A percentile compares a stretch with the other conserved stretches of the same genome.
These are phyloP conservation scores for Macrotus californicus DNA, from an alignment of 2,113 vertebrate species.

Conservation along the genomic window DNA sequence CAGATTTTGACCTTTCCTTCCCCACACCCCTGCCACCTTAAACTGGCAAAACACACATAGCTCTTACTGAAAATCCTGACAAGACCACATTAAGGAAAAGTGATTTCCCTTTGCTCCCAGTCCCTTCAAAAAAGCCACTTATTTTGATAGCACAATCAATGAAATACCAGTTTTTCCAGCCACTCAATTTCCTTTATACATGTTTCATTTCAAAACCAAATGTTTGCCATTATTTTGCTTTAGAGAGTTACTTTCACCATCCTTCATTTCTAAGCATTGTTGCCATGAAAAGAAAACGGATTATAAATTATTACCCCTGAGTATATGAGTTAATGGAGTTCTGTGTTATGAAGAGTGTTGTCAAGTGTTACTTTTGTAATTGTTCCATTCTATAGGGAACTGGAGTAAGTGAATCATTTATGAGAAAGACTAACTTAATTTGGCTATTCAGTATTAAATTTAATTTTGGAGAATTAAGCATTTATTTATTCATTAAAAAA, in stretches of 20 bases:
- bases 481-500: conserved; percentile 13
- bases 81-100: conserved; percentile 18
- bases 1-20: conserved; percentile 42
- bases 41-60: conserved; percentile 39
- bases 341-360: not conserved
- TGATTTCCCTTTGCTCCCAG: not conserved
- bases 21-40: not conserved
- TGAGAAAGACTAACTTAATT: conserved; percentile 29
- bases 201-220: conserved; percentile 45
- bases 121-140: not conserved
- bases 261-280: conserved; percentile 12
- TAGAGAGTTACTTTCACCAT: conserved; percentile 10
- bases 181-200: conserved; percentile 39
- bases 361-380: conserved; percentile 37
- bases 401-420: conserved; percentile 25
- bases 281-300: conserved; percentile 33
- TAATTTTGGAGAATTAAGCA: conserved; percentile 13
- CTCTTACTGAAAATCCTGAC: not conserved
- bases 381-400: conserved; percentile 9
- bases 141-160: conserved; percentile 25
- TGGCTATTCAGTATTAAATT: conserved; percentile 7
- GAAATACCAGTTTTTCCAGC: conserved; percentile 9
- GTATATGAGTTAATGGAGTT: not conserved
- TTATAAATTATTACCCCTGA: conserved; percentile 12
- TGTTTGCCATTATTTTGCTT: conserved; percentile 41